Base-by-base conservation (phyloP, 2,797 vertebrate species). In the Sus cebifrons region DNA sequence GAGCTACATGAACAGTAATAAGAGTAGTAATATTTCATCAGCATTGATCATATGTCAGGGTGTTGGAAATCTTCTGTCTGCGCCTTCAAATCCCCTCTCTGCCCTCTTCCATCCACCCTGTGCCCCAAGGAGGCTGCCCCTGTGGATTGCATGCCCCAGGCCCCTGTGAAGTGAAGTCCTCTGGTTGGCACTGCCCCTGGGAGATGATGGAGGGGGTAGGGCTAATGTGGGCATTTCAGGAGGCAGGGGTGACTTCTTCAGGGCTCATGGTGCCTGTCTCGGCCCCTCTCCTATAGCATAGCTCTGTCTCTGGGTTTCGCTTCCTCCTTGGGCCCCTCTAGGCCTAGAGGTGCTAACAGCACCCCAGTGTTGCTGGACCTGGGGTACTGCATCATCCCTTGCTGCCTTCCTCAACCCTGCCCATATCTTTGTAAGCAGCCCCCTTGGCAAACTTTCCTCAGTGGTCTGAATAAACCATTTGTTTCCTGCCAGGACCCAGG, bases 251-350 rank as follows among this genome's bases (percentile, higher is more conserved):
- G 20, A 18, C 56, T 10, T 12, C n/a, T 16, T 74, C 20, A 4
- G 16, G 0, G 52, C 49, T 54, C 29, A 3, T 0, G 12, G 9
- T 0, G 3, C n/a, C 20, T 16, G 16, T 36, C 62, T 29, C 0
- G 2, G 71, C 23, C 52, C 65, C 65, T 67, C 25, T 62, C 49
- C 40, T 1, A 5, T 5, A 60, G 58, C 40, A 12, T 0, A 32
- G 68, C 81, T 86, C 36, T 40, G 52, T 36, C 32, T 85, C 12
- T 20, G 54, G 65, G 44, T 27, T 60, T 73, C 29, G 11, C 18
- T 21, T 58, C 29, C 52, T 6, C 14, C 27, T 13, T 25, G 27
- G 16, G 4, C 23, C 52, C 18, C 27, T 58, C 29, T 6, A 77
- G 74, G 68, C 29, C 25, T 18, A 3, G 27, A 56, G 36, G 17